Conservation (phyloP, 1,140 invertebrate genomes). For the Melitaea cinxia region DNA sequence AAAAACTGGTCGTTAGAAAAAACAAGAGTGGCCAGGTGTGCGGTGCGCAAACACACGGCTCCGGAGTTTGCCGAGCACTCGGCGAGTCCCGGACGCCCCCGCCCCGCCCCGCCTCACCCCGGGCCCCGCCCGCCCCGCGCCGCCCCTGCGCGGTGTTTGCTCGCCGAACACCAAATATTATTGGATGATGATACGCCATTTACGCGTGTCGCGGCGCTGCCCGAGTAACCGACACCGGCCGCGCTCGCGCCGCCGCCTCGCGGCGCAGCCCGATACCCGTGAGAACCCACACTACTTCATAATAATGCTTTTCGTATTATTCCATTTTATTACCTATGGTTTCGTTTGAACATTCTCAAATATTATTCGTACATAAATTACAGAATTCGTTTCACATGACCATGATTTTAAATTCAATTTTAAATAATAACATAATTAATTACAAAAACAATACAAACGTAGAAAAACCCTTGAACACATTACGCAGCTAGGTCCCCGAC, state of each 20-base stretch:
- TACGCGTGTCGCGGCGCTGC: conserved; percentile 47
- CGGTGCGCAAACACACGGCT: conserved; percentile 40
- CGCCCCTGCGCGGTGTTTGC: conserved; percentile 37
- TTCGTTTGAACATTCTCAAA: neutral
- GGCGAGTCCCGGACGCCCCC: conserved; percentile 23
- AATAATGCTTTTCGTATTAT: conserved; percentile 20
- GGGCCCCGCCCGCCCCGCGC: conserved; percentile 6
- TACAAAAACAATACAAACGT: neutral
- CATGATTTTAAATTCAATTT: no score
- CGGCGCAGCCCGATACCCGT: conserved; percentile 29
- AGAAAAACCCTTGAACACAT: neutral
- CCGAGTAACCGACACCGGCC: conserved; percentile 43
- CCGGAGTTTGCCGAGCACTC: conserved; percentile 44
- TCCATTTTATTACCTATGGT: neutral
- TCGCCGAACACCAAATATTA: conserved; percentile 55
- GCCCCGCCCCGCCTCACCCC: conserved; percentile 11
- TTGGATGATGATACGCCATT: conserved; percentile 65
- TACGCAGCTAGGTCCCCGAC: neutral
- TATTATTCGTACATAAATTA: no score
- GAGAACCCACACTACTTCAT: conserved; percentile 29
- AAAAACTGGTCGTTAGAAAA: conserved; percentile 57
- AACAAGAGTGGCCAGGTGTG: conserved; percentile 60
- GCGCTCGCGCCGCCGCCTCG: conserved; percentile 25
- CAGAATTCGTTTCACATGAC: no score
- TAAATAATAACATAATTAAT: no score